Conservation (phyloP, 2,113 vertebrate genomes). For the Pseudorasbora parva region DNA sequence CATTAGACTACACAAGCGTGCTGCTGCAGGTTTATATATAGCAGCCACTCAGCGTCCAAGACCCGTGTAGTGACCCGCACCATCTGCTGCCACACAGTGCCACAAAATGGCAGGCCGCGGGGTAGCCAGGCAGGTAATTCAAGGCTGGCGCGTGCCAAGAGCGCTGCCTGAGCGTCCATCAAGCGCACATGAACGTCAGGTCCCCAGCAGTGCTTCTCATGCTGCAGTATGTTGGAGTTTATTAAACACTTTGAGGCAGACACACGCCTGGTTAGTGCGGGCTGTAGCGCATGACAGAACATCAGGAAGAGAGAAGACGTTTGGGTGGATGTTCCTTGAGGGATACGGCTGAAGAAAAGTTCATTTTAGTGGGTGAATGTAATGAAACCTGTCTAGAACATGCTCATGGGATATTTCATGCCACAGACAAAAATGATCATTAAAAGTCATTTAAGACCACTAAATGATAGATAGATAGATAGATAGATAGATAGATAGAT, state of each 20-base stretch:
- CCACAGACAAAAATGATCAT: background rate
- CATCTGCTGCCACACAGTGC: slow-evolving; percentile 70
- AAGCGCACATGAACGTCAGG: slow-evolving; percentile 45
- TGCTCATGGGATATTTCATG: background rate
- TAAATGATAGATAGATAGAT: too few relatives aligned
- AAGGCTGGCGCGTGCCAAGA: slow-evolving; percentile 64
- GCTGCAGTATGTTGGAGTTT: slow-evolving; percentile 23
- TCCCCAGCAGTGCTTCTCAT: slow-evolving; percentile 21
- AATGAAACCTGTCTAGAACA: background rate
- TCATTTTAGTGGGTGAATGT: background rate
- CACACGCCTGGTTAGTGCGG: background rate
- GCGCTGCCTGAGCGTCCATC: slow-evolving; percentile 53
- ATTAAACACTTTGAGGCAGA: slow-evolving; percentile 24
- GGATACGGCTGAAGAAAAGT: background rate
- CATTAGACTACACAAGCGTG: slow-evolving; percentile 58
- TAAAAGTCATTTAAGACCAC: too few relatives aligned
- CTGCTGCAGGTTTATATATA: slow-evolving; percentile 74
- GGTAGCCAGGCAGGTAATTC: slow-evolving; percentile 55
- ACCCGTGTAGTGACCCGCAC: slow-evolving; percentile 69
- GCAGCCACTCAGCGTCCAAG: slow-evolving; percentile 65
- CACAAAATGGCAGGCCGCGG: slow-evolving; percentile 43
- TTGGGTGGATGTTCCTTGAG: background rate
- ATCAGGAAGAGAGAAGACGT: background rate
- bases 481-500: too few relatives aligned
- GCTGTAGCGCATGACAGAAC: background rate